Percentiles rank a stretch among this genome's conserved stretches.
These are phyloP conservation scores for Ectemnius lituratus DNA, from an alignment of 2,888 invertebrate genomes.

Conservation along the genomic window DNA sequence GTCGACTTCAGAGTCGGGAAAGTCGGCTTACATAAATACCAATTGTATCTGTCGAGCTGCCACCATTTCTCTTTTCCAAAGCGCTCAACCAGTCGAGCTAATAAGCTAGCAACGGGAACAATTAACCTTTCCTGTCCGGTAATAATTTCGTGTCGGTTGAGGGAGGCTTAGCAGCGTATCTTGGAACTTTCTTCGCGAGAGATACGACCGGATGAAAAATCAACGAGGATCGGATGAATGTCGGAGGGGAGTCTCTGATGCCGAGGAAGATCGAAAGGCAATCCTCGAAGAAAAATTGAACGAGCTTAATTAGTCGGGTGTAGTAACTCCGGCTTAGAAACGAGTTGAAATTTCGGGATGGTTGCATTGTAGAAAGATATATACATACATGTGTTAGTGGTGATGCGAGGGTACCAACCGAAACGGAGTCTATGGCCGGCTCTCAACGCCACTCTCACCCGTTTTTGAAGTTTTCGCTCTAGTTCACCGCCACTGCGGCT, in stretches of 20 bases:
- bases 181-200: background rate
- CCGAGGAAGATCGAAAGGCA: conserved; percentile 2
- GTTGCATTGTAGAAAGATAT: conserved; percentile 5
- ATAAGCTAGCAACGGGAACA: background rate
- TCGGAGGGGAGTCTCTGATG: background rate
- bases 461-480: conserved; percentile 67
- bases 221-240: background rate
- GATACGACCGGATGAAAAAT: background rate
- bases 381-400: too few relatives aligned
- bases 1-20: background rate
- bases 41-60: background rate
- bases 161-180: background rate
- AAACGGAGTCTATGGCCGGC: conserved; percentile 26
- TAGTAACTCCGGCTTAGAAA: background rate
- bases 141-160: background rate
- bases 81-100: background rate
- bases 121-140: background rate
- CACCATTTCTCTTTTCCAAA: background rate
- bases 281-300: background rate
- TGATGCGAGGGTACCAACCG: conserved; percentile 17
- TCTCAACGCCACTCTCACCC: conserved; percentile 60
- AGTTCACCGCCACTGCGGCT: conserved; percentile 39
- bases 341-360: conserved; percentile 22
- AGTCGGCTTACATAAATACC: background rate
- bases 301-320: background rate